Evolutionary conservation across 2,797 vertebrate species (phyloP).

Genomic region (Gobionotothen gibberifrons): DNA sequence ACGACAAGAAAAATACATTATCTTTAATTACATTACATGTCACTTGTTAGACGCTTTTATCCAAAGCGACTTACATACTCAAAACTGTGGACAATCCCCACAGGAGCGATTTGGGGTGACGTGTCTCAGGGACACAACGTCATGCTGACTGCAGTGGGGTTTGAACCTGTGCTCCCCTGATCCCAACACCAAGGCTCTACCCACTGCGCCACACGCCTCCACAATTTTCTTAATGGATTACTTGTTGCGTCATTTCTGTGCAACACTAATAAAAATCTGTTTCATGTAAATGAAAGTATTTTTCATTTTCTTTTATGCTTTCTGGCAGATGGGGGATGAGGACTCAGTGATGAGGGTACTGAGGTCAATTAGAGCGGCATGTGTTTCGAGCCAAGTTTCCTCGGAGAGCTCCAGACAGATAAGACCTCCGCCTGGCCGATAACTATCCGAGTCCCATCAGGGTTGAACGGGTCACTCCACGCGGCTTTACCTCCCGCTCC

Average conservation of each 20-base stretch:
- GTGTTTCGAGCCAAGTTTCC: slow-evolving; percentile 52
- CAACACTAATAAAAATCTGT: slow-evolving; percentile 22
- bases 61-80: no score
- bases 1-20: slow-evolving; percentile 20
- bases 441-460: slow-evolving; percentile 55
- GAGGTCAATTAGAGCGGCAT: slow-evolving; percentile 60
- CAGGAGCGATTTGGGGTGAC: no score
- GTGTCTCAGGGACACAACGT: no score
- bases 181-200: no score
- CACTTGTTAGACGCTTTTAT: no score
- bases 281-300: slow-evolving; percentile 22
- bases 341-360: slow-evolving; percentile 39
- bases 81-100: no score
- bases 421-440: slow-evolving; percentile 50
- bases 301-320: slow-evolving; percentile 25
- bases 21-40: no score
- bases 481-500: slow-evolving; percentile 48
- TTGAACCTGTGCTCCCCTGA: no score
- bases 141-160: no score
- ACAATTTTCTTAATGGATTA: no score
- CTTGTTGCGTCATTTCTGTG: slow-evolving; percentile 1
- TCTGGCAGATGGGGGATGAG: slow-evolving; percentile 44
- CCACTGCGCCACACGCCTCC: no score
- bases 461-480: slow-evolving; percentile 51
- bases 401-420: slow-evolving; percentile 61